Percentiles rank a stretch among this genome's conserved stretches.
These are phyloP conservation scores for Drosophila takahashii DNA, from an alignment of 1,140 invertebrate species.

Conservation along the genomic window DNA sequence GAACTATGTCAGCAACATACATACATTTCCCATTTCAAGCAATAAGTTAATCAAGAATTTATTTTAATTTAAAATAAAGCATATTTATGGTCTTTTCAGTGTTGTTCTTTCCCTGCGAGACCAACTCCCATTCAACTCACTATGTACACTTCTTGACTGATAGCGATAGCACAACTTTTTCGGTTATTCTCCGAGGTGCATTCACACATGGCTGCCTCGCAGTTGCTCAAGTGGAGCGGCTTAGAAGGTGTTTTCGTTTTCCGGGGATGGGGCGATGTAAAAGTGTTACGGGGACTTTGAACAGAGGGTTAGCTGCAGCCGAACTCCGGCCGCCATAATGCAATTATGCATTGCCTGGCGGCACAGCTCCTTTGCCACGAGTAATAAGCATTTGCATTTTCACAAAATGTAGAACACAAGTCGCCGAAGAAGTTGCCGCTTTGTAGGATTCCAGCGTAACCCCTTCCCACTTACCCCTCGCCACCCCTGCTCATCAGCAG, in stretches of 20 bases:
- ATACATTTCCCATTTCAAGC: too few species aligned
- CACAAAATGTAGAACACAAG: constrained; percentile 60
- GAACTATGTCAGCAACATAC: too few species aligned
- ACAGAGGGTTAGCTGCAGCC: constrained; percentile 18
- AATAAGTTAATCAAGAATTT: not conserved
- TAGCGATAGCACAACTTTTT: constrained; percentile 60
- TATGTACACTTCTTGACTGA: constrained; percentile 37
- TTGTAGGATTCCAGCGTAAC: constrained; percentile 11
- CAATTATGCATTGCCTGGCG: constrained; percentile 71
- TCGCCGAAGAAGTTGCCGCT: constrained; percentile 53
- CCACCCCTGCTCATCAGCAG: not conserved
- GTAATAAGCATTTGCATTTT: constrained; percentile 75
- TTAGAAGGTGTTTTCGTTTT: constrained; percentile 15
- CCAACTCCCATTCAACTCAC: not conserved
- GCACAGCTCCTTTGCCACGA: constrained; percentile 45
- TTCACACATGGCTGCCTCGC: constrained; percentile 70
- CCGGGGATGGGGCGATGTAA: not conserved
- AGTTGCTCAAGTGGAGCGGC: constrained; percentile 31
- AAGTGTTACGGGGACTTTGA: constrained; percentile 2
- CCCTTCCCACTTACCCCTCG: too few species aligned
- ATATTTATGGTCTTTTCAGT: too few species aligned
- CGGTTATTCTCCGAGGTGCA: constrained; percentile 68
- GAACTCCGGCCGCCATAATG: constrained; percentile 55
- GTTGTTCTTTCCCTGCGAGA: not conserved
- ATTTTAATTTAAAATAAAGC: not conserved